Conservation (phyloP, 2,888 invertebrate species). For the Zaprionus bogoriensis region DNA sequence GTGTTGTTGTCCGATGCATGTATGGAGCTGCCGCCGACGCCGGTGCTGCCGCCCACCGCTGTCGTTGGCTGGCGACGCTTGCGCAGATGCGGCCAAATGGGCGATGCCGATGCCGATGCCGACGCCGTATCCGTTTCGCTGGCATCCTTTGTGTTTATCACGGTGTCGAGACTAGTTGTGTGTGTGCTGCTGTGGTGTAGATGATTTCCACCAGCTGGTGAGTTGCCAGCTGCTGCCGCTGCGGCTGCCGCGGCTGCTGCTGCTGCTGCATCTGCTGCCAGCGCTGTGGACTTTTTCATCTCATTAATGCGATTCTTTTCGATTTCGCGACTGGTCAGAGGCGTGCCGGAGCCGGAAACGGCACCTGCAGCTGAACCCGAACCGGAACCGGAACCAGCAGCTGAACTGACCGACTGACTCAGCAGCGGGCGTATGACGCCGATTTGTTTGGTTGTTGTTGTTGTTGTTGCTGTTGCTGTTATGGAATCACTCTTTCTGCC, state of each 20-base stretch:
- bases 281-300: conserved; percentile 84
- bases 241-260: conserved; percentile 37
- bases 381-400: conserved; percentile 17
- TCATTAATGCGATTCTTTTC: conserved; percentile 88
- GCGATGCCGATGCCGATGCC: conserved; percentile 39
- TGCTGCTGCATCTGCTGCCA: conserved; percentile 52
- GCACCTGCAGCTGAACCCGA: conserved; percentile 19
- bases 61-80: conserved; percentile 68
- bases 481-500: conserved; percentile 13
- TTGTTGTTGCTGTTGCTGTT: conserved; percentile 12
- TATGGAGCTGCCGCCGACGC: conserved; percentile 32
- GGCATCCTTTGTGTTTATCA: conserved; percentile 73
- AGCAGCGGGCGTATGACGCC: conserved; percentile 85
- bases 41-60: too few species aligned
- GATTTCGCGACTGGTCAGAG: conserved; percentile 86
- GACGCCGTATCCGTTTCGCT: conserved; percentile 69
- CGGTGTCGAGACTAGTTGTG: conserved; percentile 76
- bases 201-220: conserved; percentile 11
- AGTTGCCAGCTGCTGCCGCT: conserved; percentile 22
- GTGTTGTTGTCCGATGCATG: conserved; percentile 85
- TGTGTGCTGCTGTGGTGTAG: conserved; percentile 10
- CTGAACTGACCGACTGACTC: conserved; percentile 18
- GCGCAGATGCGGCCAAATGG: conserved; percentile 76
- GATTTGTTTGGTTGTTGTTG: conserved; percentile 81
- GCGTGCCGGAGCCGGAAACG: conserved; percentile 19